phyloP scores from a whole-genome alignment of 2,888 invertebrate genomes.

The Aleiodes leptofemur region DNA sequence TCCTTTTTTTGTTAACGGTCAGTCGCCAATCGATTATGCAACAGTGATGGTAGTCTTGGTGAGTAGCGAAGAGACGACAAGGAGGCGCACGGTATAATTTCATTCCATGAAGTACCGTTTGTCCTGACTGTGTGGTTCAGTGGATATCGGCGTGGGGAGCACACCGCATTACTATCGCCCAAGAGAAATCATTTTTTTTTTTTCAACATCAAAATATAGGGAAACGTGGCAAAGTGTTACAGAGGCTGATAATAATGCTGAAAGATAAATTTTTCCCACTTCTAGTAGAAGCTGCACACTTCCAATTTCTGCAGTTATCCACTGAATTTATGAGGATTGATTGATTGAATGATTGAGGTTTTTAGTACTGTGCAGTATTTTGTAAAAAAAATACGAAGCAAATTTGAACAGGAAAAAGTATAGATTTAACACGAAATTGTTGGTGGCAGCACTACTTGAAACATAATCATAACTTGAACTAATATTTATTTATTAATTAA shows the following conservation, averaged over 20 bases:
- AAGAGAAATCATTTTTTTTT: slow-evolving; percentile 13
- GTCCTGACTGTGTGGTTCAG: slow-evolving; percentile 59
- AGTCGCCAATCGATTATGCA: slow-evolving; percentile 65
- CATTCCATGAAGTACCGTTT: slow-evolving; percentile 68
- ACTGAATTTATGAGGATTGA: no score
- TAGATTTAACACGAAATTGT: no score
- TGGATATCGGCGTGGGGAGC: slow-evolving; percentile 49
- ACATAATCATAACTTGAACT: no score
- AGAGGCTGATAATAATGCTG: neutral
- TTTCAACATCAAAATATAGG: neutral
- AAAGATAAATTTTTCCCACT: neutral
- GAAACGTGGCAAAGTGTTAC: slow-evolving; percentile 6
- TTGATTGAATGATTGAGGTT: no score
- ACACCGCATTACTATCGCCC: slow-evolving; percentile 9
- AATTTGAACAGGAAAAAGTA: no score
- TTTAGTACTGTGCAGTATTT: no score
- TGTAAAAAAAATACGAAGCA: no score
- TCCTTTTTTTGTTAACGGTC: slow-evolving; percentile 11
- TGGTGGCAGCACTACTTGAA: no score
- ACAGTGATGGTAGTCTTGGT: slow-evolving; percentile 50
- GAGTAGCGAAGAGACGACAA: slow-evolving; percentile 33
- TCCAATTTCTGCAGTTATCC: no score
- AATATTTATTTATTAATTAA: no score
- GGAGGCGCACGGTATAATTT: slow-evolving; percentile 62
- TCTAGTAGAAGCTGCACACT: neutral